Percentiles rank a stretch among this genome's conserved stretches.
Evolutionary conservation across 37 sponge, comb jelly and placozoan species (phyloP).

Genomic region (Agelas oroides): DNA sequence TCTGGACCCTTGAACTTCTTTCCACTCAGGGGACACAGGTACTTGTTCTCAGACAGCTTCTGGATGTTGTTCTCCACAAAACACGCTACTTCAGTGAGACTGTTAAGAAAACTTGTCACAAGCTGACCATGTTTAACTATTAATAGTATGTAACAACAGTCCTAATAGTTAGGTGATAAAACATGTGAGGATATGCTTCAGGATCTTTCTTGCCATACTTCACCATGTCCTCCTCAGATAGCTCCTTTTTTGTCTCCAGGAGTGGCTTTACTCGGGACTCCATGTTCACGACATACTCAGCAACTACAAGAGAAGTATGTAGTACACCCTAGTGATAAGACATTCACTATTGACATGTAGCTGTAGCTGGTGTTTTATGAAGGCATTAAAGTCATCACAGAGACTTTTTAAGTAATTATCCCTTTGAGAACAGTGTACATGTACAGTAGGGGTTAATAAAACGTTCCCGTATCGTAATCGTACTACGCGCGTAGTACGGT

Average conservation of each 20-base stretch:
- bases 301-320: slow-evolving; percentile 29
- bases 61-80: slow-evolving; percentile 91
- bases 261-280: slow-evolving; percentile 56
- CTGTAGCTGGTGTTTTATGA: no score
- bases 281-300: slow-evolving; percentile 40
- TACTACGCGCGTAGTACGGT: no score
- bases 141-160: no score
- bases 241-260: slow-evolving; percentile 20
- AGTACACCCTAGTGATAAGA: neutral
- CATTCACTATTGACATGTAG: no score
- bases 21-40: slow-evolving; percentile 97
- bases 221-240: slow-evolving; percentile 69
- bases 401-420: no score
- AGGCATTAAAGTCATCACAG: no score
- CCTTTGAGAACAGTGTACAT: no score
- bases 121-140: neutral
- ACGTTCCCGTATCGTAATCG: no score
- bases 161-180: neutral
- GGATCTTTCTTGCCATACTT: slow-evolving; percentile 76
- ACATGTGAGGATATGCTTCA: slow-evolving; percentile 75
- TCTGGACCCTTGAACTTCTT: slow-evolving; percentile 98
- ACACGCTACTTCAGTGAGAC: slow-evolving; percentile 84
- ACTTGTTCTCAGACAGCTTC: slow-evolving; percentile 88
- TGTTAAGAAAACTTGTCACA: slow-evolving; percentile 30
- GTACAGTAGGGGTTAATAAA: no score